Base-by-base conservation (phyloP, 2,888 invertebrate species). In the Coelinius sp. region DNA sequence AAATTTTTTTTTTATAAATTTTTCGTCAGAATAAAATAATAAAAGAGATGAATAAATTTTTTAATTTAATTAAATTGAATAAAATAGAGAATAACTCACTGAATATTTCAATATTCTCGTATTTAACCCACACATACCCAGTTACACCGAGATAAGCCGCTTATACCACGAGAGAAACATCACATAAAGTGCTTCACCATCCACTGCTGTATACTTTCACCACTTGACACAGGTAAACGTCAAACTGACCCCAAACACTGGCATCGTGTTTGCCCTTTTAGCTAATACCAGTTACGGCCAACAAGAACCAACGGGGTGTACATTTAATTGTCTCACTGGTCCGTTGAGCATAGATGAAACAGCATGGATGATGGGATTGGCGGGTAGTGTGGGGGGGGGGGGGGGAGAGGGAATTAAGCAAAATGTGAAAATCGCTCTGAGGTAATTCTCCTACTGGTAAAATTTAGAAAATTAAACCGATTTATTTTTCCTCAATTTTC, bases 201-300 rank as follows among this genome's bases (percentile, higher is more conserved):
- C 14, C 17, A 41, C 27, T 44, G 10, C 14, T 46, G 8, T 64
- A 41, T 24, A 44, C 25, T 44, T 25, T 64, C 7, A 27, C 46
- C 46, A 27, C 44, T 64, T 64, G 64, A 64, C 44, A 44, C 44
- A 44, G 64, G 64, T 64, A 41, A n/a, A 64, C 24, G 27, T 46
- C 44, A 44, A 64, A 64, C 12, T 64, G 24, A 44, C 63, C 63
- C 63, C 12, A 38, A 41, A 20, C 41, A 53, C 52, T 52, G 24
- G 24, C 10, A 35, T 53, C 25, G 53, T 53, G 53, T 25, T 53
- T 53, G 53, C 25, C 53, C 25, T 53, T 53, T 53, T 25, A 53
- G 25, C 25, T 25, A 41, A 24, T 24, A n/a, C 25, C 14, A 41
- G 41, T 22, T 52, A 52, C 24, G 53, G 24, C 14, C n/a, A 25